A percentile compares a stretch with the other conserved stretches of the same genome.
Evolutionary conservation across 2,797 vertebrate genomes (phyloP).

Genomic region (Podarcis siculus): DNA sequence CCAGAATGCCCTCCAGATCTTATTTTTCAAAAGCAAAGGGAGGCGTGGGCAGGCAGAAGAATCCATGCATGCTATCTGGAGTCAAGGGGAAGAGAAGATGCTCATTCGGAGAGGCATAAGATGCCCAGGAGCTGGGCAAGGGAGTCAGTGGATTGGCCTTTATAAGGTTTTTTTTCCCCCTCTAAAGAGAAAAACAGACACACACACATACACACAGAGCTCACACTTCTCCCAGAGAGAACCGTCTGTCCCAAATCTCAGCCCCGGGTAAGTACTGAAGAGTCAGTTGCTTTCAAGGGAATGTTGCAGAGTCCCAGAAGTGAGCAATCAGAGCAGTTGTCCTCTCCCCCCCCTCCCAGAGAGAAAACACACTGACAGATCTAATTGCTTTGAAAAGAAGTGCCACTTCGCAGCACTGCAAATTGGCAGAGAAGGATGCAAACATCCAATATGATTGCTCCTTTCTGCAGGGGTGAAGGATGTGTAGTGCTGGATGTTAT

Average conservation of each 20-base stretch:
- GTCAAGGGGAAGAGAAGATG: neutral
- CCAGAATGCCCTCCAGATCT: constrained; percentile 18
- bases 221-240: neutral
- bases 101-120: neutral
- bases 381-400: neutral
- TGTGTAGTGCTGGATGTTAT: too few species aligned
- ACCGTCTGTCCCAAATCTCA: neutral
- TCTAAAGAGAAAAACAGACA: neutral
- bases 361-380: neutral
- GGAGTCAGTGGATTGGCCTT: neutral
- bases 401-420: neutral
- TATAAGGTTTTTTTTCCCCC: neutral
- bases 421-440: neutral
- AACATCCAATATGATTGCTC: neutral
- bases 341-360: too few species aligned
- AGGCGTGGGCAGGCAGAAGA: too few species aligned
- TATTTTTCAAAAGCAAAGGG: neutral
- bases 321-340: neutral
- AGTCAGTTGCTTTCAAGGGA: neutral
- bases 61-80: neutral
- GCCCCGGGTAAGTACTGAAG: neutral
- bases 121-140: rapidly evolving
- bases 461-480: neutral
- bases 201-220: neutral
- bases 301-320: rapidly evolving